Conservation (phyloP, 2,797 vertebrate genomes). For the Ciconia nigra region DNA sequence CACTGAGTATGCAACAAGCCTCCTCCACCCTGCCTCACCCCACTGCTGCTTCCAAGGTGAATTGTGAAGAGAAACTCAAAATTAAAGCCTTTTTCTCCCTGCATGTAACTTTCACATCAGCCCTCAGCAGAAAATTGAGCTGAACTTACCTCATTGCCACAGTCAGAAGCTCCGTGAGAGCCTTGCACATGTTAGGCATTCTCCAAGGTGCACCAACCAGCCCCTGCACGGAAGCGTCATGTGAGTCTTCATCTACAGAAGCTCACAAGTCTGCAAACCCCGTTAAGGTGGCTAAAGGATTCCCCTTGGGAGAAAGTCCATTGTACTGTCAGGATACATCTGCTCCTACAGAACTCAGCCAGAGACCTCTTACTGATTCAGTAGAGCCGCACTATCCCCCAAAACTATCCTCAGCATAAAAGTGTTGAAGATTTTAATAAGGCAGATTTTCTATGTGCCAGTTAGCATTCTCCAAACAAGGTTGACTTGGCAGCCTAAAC, state of each 20-base stretch:
- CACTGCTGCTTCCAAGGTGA: not conserved
- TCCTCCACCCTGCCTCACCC: not conserved
- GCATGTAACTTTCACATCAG: not conserved
- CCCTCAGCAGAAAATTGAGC: not conserved
- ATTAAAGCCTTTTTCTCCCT: not conserved
- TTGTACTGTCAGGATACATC: not conserved
- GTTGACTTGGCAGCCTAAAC: not conserved
- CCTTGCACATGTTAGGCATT: not conserved
- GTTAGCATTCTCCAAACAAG: not conserved
- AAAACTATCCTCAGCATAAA: not conserved
- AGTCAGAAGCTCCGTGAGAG: not conserved
- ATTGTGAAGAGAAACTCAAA: not conserved
- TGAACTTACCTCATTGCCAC: not conserved
- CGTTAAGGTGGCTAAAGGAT: not conserved
- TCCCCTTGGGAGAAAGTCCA: not conserved
- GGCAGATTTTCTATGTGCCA: not conserved
- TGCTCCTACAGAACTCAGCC: not conserved
- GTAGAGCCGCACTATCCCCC: not conserved
- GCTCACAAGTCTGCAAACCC: not conserved
- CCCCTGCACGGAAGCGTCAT: accelerated
- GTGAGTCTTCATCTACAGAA: not conserved
- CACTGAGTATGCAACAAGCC: not conserved
- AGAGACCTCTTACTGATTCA: not conserved
- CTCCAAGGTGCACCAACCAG: not conserved
- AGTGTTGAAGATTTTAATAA: not conserved